These are phyloP conservation scores for Leptonema lineaticorne DNA, from an alignment of 1,140 invertebrate genomes.

Conservation along the genomic window DNA sequence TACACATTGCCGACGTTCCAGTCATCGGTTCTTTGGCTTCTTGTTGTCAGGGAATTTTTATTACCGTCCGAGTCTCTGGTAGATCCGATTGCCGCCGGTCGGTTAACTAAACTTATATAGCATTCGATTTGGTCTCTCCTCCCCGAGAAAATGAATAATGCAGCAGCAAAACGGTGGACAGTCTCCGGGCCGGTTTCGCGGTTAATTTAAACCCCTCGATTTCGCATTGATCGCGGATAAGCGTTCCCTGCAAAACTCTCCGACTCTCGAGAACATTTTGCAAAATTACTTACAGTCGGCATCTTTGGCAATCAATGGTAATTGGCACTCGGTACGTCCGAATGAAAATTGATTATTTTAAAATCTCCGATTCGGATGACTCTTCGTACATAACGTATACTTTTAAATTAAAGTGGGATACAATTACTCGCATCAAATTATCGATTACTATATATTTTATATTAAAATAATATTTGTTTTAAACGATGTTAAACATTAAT, in stretches of 20 bases:
- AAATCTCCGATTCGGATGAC: no score
- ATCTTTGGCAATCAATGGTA: background rate
- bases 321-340: background rate
- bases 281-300: background rate
- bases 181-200: constrained; percentile 29
- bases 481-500: no score
- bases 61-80: constrained; percentile 17
- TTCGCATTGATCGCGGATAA: constrained; percentile 13
- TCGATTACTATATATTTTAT: no score
- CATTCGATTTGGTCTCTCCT: background rate
- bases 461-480: no score
- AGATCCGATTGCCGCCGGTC: constrained; percentile 27
- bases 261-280: background rate
- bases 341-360: no score
- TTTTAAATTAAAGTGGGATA: no score
- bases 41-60: constrained; percentile 29
- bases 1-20: constrained; percentile 19
- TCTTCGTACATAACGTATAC: no score
- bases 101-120: no score
- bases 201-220: constrained; percentile 19
- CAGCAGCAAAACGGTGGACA: constrained; percentile 15
- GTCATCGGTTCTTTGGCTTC: background rate
- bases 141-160: constrained; percentile 35
- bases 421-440: no score
- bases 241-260: background rate